These are phyloP conservation scores for Achroia grisella DNA, from an alignment of 1,140 invertebrate genomes.

Conservation along the genomic window DNA sequence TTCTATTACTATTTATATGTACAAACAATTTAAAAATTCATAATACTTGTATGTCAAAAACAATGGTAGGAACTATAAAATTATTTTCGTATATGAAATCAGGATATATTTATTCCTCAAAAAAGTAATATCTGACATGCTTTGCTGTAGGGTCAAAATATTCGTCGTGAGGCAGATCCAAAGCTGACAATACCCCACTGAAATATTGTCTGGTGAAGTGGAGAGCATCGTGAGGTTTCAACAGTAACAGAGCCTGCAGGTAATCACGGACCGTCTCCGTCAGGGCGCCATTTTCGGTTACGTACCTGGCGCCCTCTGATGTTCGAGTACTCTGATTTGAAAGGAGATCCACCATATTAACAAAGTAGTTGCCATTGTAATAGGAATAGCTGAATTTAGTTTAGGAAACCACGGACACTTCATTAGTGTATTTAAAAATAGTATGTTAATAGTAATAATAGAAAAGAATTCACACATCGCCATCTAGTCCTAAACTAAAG, in stretches of 20 bases:
- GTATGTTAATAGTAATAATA: no score
- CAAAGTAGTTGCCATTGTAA: no score
- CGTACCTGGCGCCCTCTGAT: conserved; percentile 70
- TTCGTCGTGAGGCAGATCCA: conserved; percentile 63
- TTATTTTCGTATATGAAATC: not conserved
- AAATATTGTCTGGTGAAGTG: conserved; percentile 77
- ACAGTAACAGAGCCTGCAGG: conserved; percentile 72
- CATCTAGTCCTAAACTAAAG: no score
- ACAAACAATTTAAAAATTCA: no score
- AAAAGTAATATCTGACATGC: conserved; percentile 60
- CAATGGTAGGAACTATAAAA: no score
- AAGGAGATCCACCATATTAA: no score
- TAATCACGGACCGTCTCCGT: conserved; percentile 75
- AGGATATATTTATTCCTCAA: conserved; percentile 37
- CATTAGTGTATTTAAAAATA: no score
- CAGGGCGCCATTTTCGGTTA: conserved; percentile 74
- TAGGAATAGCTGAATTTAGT: no score
- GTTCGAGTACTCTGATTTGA: conserved; percentile 46
- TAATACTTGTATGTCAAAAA: no score
- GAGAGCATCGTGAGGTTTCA: conserved; percentile 75
- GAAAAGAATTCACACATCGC: no score
- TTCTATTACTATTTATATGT: no score
- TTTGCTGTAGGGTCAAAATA: conserved; percentile 58
- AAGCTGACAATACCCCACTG: conserved; percentile 56
- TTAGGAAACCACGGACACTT: no score